Conservation (phyloP, 1,140 invertebrate species). For the Eumaeus atala region DNA sequence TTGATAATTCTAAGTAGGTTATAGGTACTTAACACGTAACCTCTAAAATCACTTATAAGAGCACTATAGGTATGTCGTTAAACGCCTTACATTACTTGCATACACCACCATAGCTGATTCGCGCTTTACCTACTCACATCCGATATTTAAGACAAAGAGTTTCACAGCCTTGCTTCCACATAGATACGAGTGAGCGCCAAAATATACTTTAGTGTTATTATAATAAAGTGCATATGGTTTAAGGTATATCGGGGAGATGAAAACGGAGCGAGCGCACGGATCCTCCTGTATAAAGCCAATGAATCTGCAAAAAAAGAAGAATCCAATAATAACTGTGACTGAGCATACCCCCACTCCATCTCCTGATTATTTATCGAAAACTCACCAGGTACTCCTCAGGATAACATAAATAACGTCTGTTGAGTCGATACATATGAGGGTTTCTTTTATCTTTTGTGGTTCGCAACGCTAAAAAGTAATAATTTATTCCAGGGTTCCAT, state of each 20-base stretch:
- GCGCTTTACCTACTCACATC: neutral
- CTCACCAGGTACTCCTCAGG: slow-evolving; percentile 78
- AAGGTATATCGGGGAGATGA: slow-evolving; percentile 78
- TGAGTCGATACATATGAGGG: too few relatives aligned
- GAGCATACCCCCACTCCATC: slow-evolving; percentile 94
- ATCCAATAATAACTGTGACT: slow-evolving; percentile 97
- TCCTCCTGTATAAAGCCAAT: slow-evolving; percentile 33
- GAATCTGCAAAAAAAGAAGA: slow-evolving; percentile 71
- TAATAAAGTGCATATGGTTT: slow-evolving; percentile 21
- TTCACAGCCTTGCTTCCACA: slow-evolving; percentile 4
- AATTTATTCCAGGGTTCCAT: slow-evolving; percentile 78
- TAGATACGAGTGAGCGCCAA: neutral
- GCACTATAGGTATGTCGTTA: too few relatives aligned
- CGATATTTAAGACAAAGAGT: slow-evolving; percentile 11
- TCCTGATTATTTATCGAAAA: slow-evolving; percentile 83
- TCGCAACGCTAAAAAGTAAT: too few relatives aligned
- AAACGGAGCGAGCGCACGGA: slow-evolving; percentile 70
- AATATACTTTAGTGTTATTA: neutral
- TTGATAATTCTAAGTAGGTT: too few relatives aligned
- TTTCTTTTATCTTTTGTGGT: too few relatives aligned
- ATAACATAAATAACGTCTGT: too few relatives aligned
- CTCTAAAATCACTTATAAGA: too few relatives aligned
- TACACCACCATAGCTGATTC: slow-evolving; percentile 8
- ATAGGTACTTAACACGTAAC: too few relatives aligned
- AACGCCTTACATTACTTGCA: neutral